Conservation (phyloP, 2,113 vertebrate species). For the Cheirogaleus medius region DNA sequence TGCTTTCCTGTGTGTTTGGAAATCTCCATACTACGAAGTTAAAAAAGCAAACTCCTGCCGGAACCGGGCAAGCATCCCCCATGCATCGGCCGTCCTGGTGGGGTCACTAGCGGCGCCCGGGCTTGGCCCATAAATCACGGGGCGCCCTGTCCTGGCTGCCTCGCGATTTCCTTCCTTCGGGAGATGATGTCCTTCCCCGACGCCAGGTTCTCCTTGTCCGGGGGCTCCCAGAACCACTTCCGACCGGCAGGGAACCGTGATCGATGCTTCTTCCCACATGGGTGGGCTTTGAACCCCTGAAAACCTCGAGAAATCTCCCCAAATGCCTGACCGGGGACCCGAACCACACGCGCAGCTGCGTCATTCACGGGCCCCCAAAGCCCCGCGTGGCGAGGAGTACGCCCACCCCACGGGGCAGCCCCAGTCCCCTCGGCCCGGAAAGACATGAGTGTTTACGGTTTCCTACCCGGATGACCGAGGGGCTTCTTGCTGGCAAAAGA, state of each 20-base stretch:
- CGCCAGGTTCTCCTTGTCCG: neutral
- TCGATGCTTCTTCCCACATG: neutral
- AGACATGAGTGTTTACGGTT: no score
- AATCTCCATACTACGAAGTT: neutral
- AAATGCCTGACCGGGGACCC: neutral
- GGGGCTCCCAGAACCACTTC: neutral
- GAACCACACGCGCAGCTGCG: neutral
- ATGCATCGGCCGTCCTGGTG: no score
- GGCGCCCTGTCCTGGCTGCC: neutral
- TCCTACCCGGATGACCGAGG: no score
- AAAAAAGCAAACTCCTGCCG: neutral
- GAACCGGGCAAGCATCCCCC: no score
- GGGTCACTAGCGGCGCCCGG: neutral
- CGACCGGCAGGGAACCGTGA: no score
- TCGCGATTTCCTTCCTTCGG: no score
- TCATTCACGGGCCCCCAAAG: slow-evolving; percentile 63
- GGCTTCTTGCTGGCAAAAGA: neutral
- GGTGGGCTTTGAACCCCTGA: neutral
- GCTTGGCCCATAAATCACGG: neutral
- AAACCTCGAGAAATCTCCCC: neutral
- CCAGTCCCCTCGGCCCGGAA: neutral
- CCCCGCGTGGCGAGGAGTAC: neutral
- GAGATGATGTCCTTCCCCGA: no score
- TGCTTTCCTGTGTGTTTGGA: neutral
- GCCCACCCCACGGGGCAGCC: slow-evolving; percentile 24